A percentile compares a stretch with the other conserved stretches of the same genome.
phyloP scores from a whole-genome alignment of 2,797 vertebrate genomes.

The Sebastiscus tertius region DNA sequence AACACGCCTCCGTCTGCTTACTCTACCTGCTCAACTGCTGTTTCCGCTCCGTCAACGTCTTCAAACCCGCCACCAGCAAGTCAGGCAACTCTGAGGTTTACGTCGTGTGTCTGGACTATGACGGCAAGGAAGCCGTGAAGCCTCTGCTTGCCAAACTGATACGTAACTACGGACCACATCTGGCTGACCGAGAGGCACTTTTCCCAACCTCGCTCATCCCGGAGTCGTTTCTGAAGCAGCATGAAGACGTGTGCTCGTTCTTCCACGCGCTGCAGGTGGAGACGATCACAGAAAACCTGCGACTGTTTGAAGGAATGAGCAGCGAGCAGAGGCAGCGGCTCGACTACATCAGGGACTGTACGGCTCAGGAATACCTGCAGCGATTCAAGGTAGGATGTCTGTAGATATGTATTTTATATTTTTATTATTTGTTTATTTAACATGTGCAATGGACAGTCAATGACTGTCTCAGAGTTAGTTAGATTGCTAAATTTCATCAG shows the following conservation, averaged over 20 bases:
- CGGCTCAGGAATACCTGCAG: conserved; percentile 86
- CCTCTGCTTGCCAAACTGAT: conserved; percentile 89
- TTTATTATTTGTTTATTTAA: not conserved
- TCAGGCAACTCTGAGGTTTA: conserved; percentile 97
- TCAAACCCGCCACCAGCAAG: conserved; percentile 98
- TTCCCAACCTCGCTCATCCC: conserved; percentile 87
- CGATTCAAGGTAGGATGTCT: conserved; percentile 77
- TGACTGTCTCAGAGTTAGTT: not conserved
- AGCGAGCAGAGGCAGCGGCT: conserved; percentile 78
- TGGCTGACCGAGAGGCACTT: conserved; percentile 84
- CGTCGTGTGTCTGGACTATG: conserved; percentile 88
- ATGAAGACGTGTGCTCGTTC: conserved; percentile 89
- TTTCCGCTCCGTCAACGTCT: conserved; percentile 88
- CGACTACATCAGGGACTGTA: conserved; percentile 84
- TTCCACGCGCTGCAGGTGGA: conserved; percentile 89
- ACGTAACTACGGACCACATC: conserved; percentile 86
- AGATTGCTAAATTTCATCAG: not conserved
- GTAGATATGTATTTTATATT: not conserved
- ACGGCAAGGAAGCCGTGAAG: conserved; percentile 81
- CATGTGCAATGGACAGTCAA: not conserved
- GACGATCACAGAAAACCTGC: conserved; percentile 92
- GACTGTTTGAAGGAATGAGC: conserved; percentile 84
- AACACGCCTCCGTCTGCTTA: conserved; percentile 92
- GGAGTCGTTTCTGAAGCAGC: conserved; percentile 85
- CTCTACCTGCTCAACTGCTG: conserved; percentile 93